These are phyloP conservation scores for Tympanuchus pallidicinctus DNA, from an alignment of 2,113 vertebrate species.

Conservation along the genomic window DNA sequence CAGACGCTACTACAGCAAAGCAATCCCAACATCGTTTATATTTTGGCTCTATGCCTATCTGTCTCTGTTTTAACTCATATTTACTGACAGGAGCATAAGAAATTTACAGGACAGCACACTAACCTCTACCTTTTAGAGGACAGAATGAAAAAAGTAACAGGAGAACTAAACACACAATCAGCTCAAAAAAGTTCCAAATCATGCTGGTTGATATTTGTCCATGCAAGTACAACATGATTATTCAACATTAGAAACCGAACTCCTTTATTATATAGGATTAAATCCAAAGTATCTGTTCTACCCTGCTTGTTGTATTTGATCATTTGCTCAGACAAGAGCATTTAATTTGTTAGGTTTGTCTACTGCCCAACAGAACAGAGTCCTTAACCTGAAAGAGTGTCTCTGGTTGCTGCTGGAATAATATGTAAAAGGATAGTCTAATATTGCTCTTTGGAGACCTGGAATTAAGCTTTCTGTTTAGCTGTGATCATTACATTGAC, in stretches of 20 bases:
- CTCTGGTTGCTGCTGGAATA: background rate
- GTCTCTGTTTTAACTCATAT: background rate
- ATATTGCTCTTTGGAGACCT: constrained; percentile 7
- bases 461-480: constrained; percentile 31
- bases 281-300: background rate
- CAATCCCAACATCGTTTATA: background rate
- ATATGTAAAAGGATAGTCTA: background rate
- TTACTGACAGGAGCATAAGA: background rate
- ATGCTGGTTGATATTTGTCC: background rate
- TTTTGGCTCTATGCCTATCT: background rate
- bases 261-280: background rate
- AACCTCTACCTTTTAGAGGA: background rate
- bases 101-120: background rate
- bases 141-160: background rate
- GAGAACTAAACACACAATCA: background rate
- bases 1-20: background rate
- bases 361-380: background rate
- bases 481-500: constrained; percentile 10
- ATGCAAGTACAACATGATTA: background rate
- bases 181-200: background rate
- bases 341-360: background rate
- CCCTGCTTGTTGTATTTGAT: background rate
- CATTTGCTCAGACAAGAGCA: background rate
- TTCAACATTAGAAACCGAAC: background rate
- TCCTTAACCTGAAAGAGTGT: background rate